Evolutionary conservation across 1,140 invertebrate species (phyloP), one percentile per base, ranked within the genome.

Genomic region (Lepidurus packardi): DNA sequence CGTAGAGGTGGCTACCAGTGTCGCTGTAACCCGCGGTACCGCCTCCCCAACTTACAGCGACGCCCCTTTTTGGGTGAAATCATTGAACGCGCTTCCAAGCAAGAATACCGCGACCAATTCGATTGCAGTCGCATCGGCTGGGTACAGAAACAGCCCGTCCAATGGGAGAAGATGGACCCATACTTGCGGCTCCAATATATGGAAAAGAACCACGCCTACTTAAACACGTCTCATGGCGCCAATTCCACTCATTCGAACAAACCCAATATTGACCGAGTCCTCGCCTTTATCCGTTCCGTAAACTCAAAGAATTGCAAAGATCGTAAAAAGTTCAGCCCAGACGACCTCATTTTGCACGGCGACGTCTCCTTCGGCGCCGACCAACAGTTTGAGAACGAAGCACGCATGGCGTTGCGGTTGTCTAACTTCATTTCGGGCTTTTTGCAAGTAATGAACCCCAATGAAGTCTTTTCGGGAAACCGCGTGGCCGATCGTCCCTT

Each of bases 391-490:
- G 92, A 94, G 83, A 96, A 96, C 83, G 94, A 98, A 87, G 97
- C 96, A 7, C 92, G 95, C 85, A 97, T 97, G 91, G 97, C 96
- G 1, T 87, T 97, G 9, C 88, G 97, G 77, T 86, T 98, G 76
- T 93, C 97, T 0, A 98, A 99, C 84, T 98, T 98, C 83, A 92
- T 98, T 75, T 96, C 94, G 83, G 92, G 93, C 21, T 98, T 97
- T 85, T 85, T 97, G 79, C 96, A 98, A 89, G 90, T 96, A 74
- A 93, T 95, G 11, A 94, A 98, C 87, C 93, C 95, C 0, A 91
- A 92, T 83, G 96, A 98, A 87, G 92, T 97, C 43, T 98, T 97
- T 87, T 93, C 93, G 34, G 97, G 95, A 21, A 95, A 92, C 82
- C 87, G 94, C 80, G 91, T 97, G 5, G 91, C 94, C 1, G 95